Evolutionary conservation across 1,140 invertebrate genomes (phyloP), one percentile per base, ranked within the genome.

Genomic region (Drosophila ambigua): DNA sequence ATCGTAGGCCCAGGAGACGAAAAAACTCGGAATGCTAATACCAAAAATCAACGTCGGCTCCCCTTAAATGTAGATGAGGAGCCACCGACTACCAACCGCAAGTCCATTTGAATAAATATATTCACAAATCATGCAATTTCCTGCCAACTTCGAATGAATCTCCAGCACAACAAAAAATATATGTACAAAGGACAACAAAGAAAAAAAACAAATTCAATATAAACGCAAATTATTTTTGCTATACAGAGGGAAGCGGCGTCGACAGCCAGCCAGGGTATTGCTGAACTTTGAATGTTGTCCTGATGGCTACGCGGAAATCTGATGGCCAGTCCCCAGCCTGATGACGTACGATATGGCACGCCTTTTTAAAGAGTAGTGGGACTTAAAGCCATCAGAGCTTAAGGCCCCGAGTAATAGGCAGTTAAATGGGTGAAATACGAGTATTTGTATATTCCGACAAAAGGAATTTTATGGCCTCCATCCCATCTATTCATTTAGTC

Each of bases 181-280:
- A 39, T 39, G 13, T 5, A 13, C 35, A 39, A 8, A 52, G 9
- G 8, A 15, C 41, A 48, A 63, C 23, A 62, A 55, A 16, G 16
- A 16, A 35, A 48, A 61, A 62, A 51, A 72, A 54, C 50, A 68
- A 64, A 84, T 79, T 84, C 80, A 79, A 83, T 83, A 84, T 84
- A 83, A 72, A 83, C 76, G 79, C 76, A 83, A 83, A 84, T 84
- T 83, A 82, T 82, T 83, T 60, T 58, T 66, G 41, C 72, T 72
- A 66, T 64, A 61, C 57, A 46, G 58, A n/a, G 9, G 45, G 13
- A 31, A 58, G 60, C 41, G 35, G 45, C 59, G 61, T 53, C 5
- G 26, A 0, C 8, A 58, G 66, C 48, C 58, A 55, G 66, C 48
- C 58, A 55, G 48, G 35, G 4, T 60, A 45, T 60, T 39, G 49